phyloP scores from a whole-genome alignment of 2,113 vertebrate genomes.

The Cynoglossus semilaevis region DNA sequence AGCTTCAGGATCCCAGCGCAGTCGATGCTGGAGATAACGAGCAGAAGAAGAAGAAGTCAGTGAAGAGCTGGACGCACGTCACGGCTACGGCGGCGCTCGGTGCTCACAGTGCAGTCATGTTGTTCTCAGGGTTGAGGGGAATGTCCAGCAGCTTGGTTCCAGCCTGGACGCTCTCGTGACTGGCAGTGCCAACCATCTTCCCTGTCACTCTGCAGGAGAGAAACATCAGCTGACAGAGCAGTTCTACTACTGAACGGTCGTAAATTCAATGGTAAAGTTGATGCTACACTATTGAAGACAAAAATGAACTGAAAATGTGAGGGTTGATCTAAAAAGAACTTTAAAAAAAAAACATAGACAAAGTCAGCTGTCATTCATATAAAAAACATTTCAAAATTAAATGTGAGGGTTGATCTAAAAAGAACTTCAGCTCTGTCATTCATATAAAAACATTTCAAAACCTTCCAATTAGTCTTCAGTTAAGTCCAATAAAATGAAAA shows the following conservation, averaged over 20 bases:
- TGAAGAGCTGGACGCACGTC: neutral
- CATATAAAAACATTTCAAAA: too few species aligned
- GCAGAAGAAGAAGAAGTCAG: neutral
- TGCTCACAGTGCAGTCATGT: slow-evolving; percentile 90
- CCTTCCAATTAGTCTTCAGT: too few species aligned
- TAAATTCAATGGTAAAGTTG: too few species aligned
- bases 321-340: too few species aligned
- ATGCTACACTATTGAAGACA: too few species aligned
- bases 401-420: too few species aligned
- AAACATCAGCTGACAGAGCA: neutral
- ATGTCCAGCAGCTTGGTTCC: slow-evolving; percentile 91
- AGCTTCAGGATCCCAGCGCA: slow-evolving; percentile 92
- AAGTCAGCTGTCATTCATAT: too few species aligned
- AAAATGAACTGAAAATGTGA: too few species aligned
- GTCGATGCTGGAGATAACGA: slow-evolving; percentile 78
- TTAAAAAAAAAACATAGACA: too few species aligned
- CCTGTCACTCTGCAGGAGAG: slow-evolving; percentile 82
- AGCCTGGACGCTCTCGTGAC: slow-evolving; percentile 87
- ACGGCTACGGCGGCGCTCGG: neutral
- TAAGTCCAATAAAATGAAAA: too few species aligned
- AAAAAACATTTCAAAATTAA: too few species aligned
- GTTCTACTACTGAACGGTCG: neutral
- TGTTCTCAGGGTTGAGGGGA: slow-evolving; percentile 86
- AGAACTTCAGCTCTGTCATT: too few species aligned
- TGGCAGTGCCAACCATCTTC: slow-evolving; percentile 91